Conservation (phyloP, 2,797 vertebrate genomes). For the Coregonus ussuriensis region DNA sequence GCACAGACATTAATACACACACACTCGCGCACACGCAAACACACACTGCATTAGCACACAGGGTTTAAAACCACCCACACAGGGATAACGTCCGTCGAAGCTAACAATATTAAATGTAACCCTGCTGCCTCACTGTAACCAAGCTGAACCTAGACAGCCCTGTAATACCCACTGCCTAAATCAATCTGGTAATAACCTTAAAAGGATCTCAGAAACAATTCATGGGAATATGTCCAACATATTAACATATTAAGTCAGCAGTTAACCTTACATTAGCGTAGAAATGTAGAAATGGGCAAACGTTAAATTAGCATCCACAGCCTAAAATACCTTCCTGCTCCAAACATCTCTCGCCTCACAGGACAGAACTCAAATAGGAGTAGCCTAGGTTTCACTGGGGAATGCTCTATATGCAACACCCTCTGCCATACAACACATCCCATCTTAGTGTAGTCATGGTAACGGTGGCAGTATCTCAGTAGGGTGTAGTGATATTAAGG, state of each 20-base stretch:
- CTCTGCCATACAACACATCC: constrained; percentile 33
- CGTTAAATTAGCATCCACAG: neutral
- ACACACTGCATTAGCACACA: neutral
- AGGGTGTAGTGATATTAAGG: constrained; percentile 62
- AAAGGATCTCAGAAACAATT: no score
- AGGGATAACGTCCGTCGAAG: no score
- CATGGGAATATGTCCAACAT: no score
- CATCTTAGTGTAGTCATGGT: constrained; percentile 54
- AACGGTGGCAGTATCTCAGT: constrained; percentile 57
- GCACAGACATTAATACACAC: neutral
- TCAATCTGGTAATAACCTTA: no score
- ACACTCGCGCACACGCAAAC: constrained; percentile 3
- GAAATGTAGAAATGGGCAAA: neutral
- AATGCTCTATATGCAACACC: neutral
- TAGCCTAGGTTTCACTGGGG: neutral
- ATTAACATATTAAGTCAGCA: neutral
- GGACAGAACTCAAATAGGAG: neutral
- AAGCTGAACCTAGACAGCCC: neutral
- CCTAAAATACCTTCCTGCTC: neutral
- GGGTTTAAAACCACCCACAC: no score
- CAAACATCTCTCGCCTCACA: neutral
- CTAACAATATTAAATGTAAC: no score
- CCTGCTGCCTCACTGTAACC: constrained; percentile 1
- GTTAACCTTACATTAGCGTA: neutral
- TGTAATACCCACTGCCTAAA: neutral